A percentile compares a stretch with the other conserved stretches of the same genome.
Evolutionary conservation across 2,797 vertebrate genomes (phyloP).

Genomic region (Falco naumanni): DNA sequence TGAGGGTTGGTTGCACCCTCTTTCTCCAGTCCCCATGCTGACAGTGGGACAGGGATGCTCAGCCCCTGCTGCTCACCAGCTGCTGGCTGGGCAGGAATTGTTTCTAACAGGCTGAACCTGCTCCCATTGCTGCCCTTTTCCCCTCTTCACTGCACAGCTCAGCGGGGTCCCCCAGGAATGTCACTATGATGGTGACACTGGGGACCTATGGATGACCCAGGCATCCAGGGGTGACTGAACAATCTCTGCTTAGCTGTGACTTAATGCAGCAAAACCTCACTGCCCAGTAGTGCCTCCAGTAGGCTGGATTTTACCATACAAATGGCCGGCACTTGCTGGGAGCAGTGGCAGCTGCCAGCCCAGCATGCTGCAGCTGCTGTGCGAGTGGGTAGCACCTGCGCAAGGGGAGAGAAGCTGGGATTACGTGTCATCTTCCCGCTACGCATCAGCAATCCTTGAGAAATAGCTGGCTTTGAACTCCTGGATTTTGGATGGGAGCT

Average conservation of each 20-base stretch:
- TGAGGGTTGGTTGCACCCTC: neutral
- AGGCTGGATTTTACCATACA: neutral
- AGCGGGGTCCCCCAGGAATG: neutral
- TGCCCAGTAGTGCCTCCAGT: neutral
- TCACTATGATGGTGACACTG: rapidly evolving
- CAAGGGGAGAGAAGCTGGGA: rapidly evolving
- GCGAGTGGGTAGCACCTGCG: rapidly evolving
- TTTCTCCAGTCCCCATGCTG: neutral
- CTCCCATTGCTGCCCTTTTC: neutral
- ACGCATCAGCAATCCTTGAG: neutral
- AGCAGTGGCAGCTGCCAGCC: neutral
- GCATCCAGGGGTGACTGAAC: neutral
- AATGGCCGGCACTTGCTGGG: rapidly evolving
- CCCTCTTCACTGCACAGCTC: neutral
- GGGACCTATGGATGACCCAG: neutral
- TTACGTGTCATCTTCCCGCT: neutral
- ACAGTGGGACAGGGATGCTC: neutral
- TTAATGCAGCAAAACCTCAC: neutral
- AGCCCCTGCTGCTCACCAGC: neutral
- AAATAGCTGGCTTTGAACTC: neutral
- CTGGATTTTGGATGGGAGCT: neutral
- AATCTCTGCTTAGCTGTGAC: neutral
- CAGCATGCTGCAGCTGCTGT: neutral
- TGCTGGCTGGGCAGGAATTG: neutral
- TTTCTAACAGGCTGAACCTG: neutral